Evolutionary conservation across 2,888 invertebrate genomes (phyloP).

Genomic region (Lycophotia porphyrea): DNA sequence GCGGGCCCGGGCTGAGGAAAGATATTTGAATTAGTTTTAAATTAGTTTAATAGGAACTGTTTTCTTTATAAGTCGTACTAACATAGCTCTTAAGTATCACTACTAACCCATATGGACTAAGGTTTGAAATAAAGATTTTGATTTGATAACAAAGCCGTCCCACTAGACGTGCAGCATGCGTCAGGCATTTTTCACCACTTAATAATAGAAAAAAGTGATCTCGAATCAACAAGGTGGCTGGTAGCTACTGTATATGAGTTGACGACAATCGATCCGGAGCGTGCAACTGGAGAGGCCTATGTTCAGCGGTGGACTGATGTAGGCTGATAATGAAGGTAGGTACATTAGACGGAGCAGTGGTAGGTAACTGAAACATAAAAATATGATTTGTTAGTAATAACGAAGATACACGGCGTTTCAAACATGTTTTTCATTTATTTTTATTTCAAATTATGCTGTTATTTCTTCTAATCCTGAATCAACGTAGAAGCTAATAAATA

Average conservation of each 20-base stretch:
- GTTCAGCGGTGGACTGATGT: not conserved
- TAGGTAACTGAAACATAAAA: slow-evolving; percentile 43
- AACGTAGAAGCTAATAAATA: slow-evolving; percentile 51
- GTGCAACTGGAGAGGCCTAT: not conserved
- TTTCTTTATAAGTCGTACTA: no score
- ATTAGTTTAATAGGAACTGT: no score
- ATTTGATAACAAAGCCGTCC: no score
- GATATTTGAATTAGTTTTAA: no score
- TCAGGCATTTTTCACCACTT: no score
- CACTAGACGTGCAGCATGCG: no score
- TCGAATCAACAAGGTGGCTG: not conserved
- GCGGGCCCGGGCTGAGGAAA: no score
- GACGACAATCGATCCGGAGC: not conserved
- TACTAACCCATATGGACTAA: no score
- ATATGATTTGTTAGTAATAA: slow-evolving; percentile 45
- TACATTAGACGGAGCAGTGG: not conserved
- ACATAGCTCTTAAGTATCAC: no score
- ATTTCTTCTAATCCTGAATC: slow-evolving; percentile 50
- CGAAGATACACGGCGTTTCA: slow-evolving; percentile 37
- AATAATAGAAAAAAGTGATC: no score
- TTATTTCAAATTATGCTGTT: slow-evolving; percentile 34
- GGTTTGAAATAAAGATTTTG: no score
- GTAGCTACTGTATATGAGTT: not conserved
- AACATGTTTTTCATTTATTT: slow-evolving; percentile 40
- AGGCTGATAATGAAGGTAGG: not conserved